Base-by-base conservation (phyloP, 1,140 invertebrate species). In the Plutomurus gul region DNA sequence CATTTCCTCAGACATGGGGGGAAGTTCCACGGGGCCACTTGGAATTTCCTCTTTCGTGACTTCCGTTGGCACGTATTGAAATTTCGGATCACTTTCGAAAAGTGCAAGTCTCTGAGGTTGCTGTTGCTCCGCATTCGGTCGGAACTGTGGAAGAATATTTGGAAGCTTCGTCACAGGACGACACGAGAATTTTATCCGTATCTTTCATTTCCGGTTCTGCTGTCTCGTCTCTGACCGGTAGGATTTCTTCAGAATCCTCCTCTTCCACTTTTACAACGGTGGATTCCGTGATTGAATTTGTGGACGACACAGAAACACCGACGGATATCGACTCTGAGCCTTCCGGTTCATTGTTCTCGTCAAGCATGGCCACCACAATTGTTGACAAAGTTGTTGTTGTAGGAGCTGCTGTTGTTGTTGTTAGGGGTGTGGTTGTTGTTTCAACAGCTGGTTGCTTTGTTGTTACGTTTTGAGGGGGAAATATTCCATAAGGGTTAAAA, bases 111-210 rank as follows among this genome's bases (percentile, higher is more conserved):
- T 78, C 56, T 22, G 81, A 27, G 36, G 70, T n/a, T 72, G 40
- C 40, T 43, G 40, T n/a, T 43, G 70, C 20, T 72, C 60, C 4
- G 70, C 78, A 40, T 80, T 82, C 5, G 81, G 81, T 4, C 81
- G 60, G 75, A 82, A 82, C 20, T 80, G 78, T 8, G 81, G 81
- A 37, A 82, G 46, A 37, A 82, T 82, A 56, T 82, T 82, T n/a
- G 81, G 81, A 10, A 82, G 75, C 13, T 65, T 65, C 4, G 56
- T 65, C 6, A 65, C 56, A 6, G 10, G n/a, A 18, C 7, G 56
- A 65, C 1, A 65, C 56, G 3, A 65, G 27, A n/a, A 6, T 65
- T 30, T 33, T 33, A n/a, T n/a, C n/a, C n/a, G n/a, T n/a, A n/a
- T n/a, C n/a, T n/a, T n/a, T n/a, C n/a, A n/a, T n/a, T n/a, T n/a